A percentile compares a stretch with the other conserved stretches of the same genome.
Evolutionary conservation across 2,797 vertebrate genomes (phyloP).

Genomic region (Emydoidea blandingii): DNA sequence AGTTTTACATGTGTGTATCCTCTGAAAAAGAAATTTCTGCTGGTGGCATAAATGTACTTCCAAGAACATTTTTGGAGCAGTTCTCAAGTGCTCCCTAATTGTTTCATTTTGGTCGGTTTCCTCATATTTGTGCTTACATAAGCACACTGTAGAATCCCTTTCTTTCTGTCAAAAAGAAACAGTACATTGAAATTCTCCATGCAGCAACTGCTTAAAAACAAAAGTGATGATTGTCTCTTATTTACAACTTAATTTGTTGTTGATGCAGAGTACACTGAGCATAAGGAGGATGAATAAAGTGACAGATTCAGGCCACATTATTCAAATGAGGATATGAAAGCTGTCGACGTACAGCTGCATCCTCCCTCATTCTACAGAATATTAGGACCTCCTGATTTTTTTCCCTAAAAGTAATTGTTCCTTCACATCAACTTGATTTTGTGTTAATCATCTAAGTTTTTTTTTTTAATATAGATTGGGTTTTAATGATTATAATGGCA

Average conservation of each 20-base stretch:
- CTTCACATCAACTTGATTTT: slow-evolving; percentile 82
- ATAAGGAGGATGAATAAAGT: slow-evolving; percentile 94
- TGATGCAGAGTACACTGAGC: slow-evolving; percentile 92
- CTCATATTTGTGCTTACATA: slow-evolving; percentile 82
- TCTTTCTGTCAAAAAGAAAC: slow-evolving; percentile 79
- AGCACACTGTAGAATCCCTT: slow-evolving; percentile 82
- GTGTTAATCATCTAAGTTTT: slow-evolving; percentile 82
- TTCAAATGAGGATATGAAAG: slow-evolving; percentile 97
- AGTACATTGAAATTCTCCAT: slow-evolving; percentile 84
- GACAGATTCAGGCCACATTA: slow-evolving; percentile 99
- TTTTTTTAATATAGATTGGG: slow-evolving; percentile 76
- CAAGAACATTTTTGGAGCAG: slow-evolving; percentile 69
- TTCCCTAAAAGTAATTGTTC: slow-evolving; percentile 81
- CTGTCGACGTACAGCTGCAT: slow-evolving; percentile 93
- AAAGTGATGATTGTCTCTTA: slow-evolving; percentile 93
- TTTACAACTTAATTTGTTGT: slow-evolving; percentile 94
- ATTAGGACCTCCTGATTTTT: slow-evolving; percentile 83
- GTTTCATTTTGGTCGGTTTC: slow-evolving; percentile 80
- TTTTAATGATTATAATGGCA: slow-evolving; percentile 81
- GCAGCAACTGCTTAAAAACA: slow-evolving; percentile 89
- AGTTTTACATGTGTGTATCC: slow-evolving; percentile 17
- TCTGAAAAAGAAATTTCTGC: slow-evolving; percentile 61
- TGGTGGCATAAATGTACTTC: slow-evolving; percentile 64
- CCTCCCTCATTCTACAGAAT: slow-evolving; percentile 86
- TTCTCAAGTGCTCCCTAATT: slow-evolving; percentile 79